A percentile compares a stretch with the other conserved stretches of the same genome.
phyloP scores from a whole-genome alignment of 1,140 invertebrate genomes.

The Lepidurus packardi region DNA sequence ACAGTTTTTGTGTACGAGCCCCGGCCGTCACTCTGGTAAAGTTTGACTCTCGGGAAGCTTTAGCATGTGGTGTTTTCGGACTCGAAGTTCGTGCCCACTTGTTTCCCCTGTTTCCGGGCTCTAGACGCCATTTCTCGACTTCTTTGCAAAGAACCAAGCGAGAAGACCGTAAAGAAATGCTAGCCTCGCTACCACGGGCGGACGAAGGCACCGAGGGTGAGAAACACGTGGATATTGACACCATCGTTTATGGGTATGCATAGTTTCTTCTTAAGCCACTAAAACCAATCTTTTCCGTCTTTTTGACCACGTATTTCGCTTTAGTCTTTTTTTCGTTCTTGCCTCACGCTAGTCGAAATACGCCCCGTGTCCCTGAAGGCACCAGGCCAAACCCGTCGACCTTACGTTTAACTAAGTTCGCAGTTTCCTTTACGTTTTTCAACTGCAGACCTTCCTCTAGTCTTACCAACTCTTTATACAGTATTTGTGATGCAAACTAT shows the following conservation, averaged over 20 bases:
- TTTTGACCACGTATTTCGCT: neutral
- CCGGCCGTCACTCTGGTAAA: neutral
- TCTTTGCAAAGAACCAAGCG: slow-evolving; percentile 42
- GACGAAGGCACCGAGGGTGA: slow-evolving; percentile 66
- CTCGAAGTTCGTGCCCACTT: neutral
- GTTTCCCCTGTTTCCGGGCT: neutral
- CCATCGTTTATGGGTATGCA: neutral
- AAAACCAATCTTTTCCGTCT: neutral
- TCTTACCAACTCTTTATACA: too few relatives aligned
- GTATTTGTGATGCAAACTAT: too few relatives aligned
- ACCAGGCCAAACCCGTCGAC: too few relatives aligned
- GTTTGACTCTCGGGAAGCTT: neutral
- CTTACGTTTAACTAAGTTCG: too few relatives aligned
- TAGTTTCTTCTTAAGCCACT: neutral
- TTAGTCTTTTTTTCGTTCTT: neutral
- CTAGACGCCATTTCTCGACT: slow-evolving; percentile 29
- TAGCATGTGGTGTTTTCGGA: slow-evolving; percentile 8
- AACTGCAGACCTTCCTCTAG: too few relatives aligned
- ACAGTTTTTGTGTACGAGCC: neutral
- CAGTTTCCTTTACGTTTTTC: too few relatives aligned
- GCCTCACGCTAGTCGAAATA: neutral
- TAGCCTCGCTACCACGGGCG: slow-evolving; percentile 50
- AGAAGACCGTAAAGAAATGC: slow-evolving; percentile 53
- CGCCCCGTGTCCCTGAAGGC: too few relatives aligned
- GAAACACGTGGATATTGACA: slow-evolving; percentile 40